Percentiles rank a stretch among this genome's conserved stretches.
Conservation (phyloP, 2,888 invertebrate species). For the Escarpia spicata region DNA sequence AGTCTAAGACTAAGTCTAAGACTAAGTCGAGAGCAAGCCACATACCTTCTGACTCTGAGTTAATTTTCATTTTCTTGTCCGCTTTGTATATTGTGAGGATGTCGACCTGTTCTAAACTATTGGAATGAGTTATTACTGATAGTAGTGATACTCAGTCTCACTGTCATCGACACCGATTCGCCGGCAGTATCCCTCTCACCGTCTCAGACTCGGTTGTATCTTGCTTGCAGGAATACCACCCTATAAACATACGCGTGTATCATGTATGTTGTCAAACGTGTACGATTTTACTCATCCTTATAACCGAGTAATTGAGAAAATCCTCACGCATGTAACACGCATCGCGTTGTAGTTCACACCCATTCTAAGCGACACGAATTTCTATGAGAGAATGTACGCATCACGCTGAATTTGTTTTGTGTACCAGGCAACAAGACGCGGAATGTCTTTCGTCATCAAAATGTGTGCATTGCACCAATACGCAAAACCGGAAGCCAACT, state of each 20-base stretch:
- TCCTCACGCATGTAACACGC: background rate
- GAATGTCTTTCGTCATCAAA: background rate
- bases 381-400: background rate
- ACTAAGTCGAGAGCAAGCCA: too few species aligned
- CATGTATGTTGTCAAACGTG: background rate
- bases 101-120: background rate
- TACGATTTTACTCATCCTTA: background rate
- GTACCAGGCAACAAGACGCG: slow-evolving; percentile 16
- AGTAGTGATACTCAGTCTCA: too few species aligned
- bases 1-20: too few species aligned
- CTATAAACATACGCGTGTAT: background rate
- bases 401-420: slow-evolving; percentile 6
- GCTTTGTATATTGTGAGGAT: too few species aligned
- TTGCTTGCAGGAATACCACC: background rate
- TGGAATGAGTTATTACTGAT: background rate
- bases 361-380: background rate
- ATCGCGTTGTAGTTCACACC: background rate
- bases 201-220: background rate
- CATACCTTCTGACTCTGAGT: too few species aligned
- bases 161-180: too few species aligned
- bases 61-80: too few species aligned
- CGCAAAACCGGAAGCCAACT: background rate
- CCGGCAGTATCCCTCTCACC: too few species aligned
- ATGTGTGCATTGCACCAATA: background rate
- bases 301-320: background rate